A percentile compares a stretch with the other conserved stretches of the same genome.
Conservation (phyloP, 2,888 invertebrate species). For the Anthrax anthrax region DNA sequence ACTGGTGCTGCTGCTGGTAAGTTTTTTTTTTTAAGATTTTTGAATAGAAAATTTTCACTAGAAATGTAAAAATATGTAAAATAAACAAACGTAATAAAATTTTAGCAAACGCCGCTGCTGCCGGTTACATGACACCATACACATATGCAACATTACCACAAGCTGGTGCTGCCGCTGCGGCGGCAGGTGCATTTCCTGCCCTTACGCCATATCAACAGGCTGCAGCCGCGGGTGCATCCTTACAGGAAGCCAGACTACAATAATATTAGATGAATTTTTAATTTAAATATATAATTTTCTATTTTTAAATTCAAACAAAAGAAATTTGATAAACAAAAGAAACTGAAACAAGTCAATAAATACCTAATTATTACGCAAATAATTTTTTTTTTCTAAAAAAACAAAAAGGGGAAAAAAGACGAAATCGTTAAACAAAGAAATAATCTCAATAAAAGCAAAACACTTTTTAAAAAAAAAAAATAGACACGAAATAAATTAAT, state of each 20-base stretch:
- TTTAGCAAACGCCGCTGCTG: constrained; percentile 14
- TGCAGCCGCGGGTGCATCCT: constrained; percentile 15
- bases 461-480: no score
- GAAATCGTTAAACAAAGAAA: no score
- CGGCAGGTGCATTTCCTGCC: constrained; percentile 15
- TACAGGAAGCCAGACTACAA: constrained; percentile 19
- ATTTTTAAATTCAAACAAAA: background rate
- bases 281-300: background rate
- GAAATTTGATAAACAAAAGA: no score
- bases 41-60: background rate
- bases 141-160: constrained; percentile 18
- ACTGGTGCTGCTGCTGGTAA: constrained; percentile 15
- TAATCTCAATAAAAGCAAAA: no score
- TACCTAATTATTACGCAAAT: no score
- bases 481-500: no score
- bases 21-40: background rate
- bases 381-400: no score
- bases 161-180: constrained; percentile 12
- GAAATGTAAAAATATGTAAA: no score
- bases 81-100: no score
- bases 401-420: no score
- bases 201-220: constrained; percentile 16
- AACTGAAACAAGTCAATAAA: no score
- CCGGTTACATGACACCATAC: constrained; percentile 17
- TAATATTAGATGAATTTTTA: constrained; percentile 4